Percentiles rank a stretch among this genome's conserved stretches.
Conservation (phyloP, 2,888 invertebrate genomes). For the Caenorhabditis sinica region DNA sequence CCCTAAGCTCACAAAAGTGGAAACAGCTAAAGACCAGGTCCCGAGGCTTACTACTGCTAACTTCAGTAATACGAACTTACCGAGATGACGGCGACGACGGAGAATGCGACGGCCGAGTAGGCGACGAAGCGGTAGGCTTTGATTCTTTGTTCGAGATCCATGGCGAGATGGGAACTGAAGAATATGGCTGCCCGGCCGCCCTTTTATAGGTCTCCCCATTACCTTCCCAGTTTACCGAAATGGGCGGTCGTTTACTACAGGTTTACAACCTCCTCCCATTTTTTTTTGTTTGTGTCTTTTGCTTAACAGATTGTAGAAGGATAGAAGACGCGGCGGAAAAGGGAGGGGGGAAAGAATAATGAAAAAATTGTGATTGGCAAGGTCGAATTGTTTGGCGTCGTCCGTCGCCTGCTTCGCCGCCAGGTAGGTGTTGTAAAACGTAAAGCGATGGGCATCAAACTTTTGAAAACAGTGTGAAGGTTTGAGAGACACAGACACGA, state of each 20-base stretch:
- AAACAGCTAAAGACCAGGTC: not conserved
- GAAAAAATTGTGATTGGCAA: not conserved
- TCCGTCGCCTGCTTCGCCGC: not conserved
- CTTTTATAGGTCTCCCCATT: conserved; percentile 18
- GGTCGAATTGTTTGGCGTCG: not conserved
- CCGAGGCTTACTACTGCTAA: not conserved
- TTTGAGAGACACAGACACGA: not conserved
- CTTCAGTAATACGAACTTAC: conserved; percentile 26
- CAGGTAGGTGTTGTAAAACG: not conserved
- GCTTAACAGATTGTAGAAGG: not conserved
- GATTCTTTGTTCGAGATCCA: conserved; percentile 64
- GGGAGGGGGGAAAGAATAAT: not conserved
- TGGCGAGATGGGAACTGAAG: conserved; percentile 36
- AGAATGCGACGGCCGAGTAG: conserved; percentile 70
- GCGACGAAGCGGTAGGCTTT: conserved; percentile 69
- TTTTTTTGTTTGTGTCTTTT: conserved; percentile 10
- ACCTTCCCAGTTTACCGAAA: not conserved
- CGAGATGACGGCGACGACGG: conserved; percentile 67
- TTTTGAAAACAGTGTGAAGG: not conserved
- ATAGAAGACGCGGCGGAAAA: too few relatives aligned
- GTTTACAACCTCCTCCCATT: conserved; percentile 33
- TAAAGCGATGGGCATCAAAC: not conserved
- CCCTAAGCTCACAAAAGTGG: not conserved
- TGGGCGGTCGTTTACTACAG: conserved; percentile 49
- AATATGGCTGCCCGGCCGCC: not conserved